Percentiles rank a stretch among this genome's conserved stretches.
phyloP scores from a whole-genome alignment of 2,113 vertebrate species.

The Arothron firmamentum region DNA sequence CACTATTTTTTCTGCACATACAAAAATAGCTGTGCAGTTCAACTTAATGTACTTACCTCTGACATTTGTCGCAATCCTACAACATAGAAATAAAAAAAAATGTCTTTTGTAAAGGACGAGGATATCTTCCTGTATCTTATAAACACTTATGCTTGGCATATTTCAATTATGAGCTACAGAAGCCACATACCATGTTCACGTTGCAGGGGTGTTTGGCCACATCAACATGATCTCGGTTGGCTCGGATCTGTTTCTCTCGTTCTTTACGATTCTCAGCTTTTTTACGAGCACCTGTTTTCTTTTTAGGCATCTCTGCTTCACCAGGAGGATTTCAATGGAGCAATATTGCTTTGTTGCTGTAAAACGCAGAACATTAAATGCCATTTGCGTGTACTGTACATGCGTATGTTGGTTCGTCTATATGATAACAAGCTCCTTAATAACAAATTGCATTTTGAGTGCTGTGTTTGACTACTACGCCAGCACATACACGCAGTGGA shows the following conservation, averaged over 20 bases:
- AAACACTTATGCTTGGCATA: no score
- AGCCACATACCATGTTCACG: slow-evolving; percentile 74
- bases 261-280: slow-evolving; percentile 94
- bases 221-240: slow-evolving; percentile 83
- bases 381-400: no score
- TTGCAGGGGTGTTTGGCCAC: slow-evolving; percentile 97
- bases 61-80: slow-evolving; percentile 97
- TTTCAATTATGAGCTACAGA: no score
- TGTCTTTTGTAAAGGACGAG: background rate
- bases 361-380: no score
- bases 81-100: slow-evolving; percentile 38
- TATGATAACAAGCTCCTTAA: no score
- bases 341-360: background rate
- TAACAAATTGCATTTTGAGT: no score
- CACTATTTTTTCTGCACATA: background rate
- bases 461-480: no score
- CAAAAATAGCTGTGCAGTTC: background rate
- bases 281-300: slow-evolving; percentile 96
- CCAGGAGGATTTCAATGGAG: background rate
- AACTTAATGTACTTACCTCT: slow-evolving; percentile 83
- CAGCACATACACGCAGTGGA: no score
- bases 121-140: background rate
- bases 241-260: slow-evolving; percentile 89
- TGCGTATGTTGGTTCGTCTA: no score
- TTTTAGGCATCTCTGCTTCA: slow-evolving; percentile 87